Evolutionary conservation across 2,888 invertebrate genomes (phyloP), one percentile per base, ranked within the genome.

Genomic region (Melieria omissa): DNA sequence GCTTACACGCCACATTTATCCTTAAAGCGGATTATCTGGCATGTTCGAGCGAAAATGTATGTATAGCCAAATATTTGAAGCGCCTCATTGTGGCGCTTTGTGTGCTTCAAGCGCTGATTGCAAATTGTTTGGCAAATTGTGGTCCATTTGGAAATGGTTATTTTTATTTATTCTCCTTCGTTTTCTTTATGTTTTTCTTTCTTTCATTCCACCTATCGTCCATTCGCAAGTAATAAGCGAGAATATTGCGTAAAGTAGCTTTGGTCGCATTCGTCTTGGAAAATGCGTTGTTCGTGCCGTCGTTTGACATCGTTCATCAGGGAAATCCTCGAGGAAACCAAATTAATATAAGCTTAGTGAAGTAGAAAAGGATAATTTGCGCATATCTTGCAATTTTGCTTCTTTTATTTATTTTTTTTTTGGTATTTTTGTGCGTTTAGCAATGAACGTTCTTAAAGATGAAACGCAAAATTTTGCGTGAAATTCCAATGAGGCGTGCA

Each of bases 341-440:
- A 72, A 64, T 68, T 67, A 72, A 68, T 64, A 72, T 58, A 64
- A 64, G 64, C 49, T 67, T 64, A 67, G 60, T 67, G 49, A 72
- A 67, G 57, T 41, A 55, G 55, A 70, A 70, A 14, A 55, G 46
- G 63, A 70, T 63, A 63, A 57, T 63, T 63, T 63, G 16, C 10
- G 42, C n/a, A 57, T 14, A 29, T 29, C 29, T 29, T 29, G 29
- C 29, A 29, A 29, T 29, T 29, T 29, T 29, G 29, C 29, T 29
- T 29, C 29, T 29, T 29, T 16, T n/a, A n/a, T 16, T 29, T 29
- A 29, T 29, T 29, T 29, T 29, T 29, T n/a, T n/a, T n/a, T n/a
- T n/a, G n/a, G 29, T 29, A 7, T 54, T 54, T 4, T 54, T 54
- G 6, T 54, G 16, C 5, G 54, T 54, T 54, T 54, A n/a, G 54